phyloP scores from a whole-genome alignment of 1,140 invertebrate genomes.

The Zaprionus kolodkinae region DNA sequence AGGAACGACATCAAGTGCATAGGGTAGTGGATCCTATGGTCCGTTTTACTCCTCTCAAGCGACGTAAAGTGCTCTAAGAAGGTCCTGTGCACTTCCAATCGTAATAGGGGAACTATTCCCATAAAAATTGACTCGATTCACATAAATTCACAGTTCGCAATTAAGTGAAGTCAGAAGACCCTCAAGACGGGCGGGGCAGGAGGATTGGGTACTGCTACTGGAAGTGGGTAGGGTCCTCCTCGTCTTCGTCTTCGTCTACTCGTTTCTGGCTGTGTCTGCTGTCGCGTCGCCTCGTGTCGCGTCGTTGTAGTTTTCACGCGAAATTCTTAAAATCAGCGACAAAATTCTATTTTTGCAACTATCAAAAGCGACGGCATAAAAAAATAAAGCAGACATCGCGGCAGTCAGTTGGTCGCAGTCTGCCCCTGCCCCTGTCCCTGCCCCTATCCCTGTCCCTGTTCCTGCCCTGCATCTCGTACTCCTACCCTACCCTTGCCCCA shows the following conservation, averaged over 20 bases:
- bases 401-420: slow-evolving; percentile 37
- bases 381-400: slow-evolving; percentile 48
- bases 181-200: background rate
- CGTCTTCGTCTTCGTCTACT: slow-evolving; percentile 41
- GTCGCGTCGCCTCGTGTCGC: slow-evolving; percentile 63
- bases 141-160: slow-evolving; percentile 78
- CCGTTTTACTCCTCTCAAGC: slow-evolving; percentile 70
- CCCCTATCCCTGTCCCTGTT: background rate
- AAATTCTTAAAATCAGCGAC: slow-evolving; percentile 82
- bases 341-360: slow-evolving; percentile 80
- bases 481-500: background rate
- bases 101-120: slow-evolving; percentile 62
- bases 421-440: background rate
- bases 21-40: slow-evolving; percentile 64
- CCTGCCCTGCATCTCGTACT: background rate
- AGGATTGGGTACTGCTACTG: slow-evolving; percentile 5
- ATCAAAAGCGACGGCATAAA: slow-evolving; percentile 59
- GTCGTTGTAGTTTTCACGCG: slow-evolving; percentile 75
- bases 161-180: slow-evolving; percentile 53
- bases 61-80: slow-evolving; percentile 70
- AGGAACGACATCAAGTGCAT: slow-evolving; percentile 52
- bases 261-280: slow-evolving; percentile 44
- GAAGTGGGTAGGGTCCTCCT: slow-evolving; percentile 7
- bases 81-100: background rate
- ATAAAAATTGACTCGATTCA: slow-evolving; percentile 81